Percentiles rank a stretch among this genome's conserved stretches.
These are phyloP conservation scores for Ctenosaura bakeri DNA, from an alignment of 2,797 vertebrate species.

Conservation along the genomic window DNA sequence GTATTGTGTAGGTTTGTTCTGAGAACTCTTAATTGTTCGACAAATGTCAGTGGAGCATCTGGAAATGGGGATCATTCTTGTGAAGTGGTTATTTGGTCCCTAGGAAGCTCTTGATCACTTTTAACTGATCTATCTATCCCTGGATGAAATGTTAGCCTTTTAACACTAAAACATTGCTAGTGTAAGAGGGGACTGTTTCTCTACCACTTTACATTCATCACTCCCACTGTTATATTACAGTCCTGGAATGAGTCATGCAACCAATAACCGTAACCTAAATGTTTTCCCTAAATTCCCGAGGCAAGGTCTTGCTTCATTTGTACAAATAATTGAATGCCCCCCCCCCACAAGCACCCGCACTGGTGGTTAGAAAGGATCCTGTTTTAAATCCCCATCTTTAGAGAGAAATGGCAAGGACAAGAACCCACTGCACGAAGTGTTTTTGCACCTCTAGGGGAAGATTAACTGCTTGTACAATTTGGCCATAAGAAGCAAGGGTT, in stretches of 20 bases:
- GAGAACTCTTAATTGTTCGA: background rate
- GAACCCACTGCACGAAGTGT: background rate
- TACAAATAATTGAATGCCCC: background rate
- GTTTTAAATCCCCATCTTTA: slow-evolving; percentile 11
- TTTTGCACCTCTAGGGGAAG: background rate
- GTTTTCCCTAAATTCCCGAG: background rate
- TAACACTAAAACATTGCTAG: background rate
- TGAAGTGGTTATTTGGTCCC: background rate
- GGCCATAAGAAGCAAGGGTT: background rate
- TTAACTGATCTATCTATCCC: background rate
- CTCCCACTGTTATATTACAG: background rate
- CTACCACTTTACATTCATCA: slow-evolving; percentile 9
- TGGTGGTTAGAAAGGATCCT: background rate
- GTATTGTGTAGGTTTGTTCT: background rate
- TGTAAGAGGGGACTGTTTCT: background rate
- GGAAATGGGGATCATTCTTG: background rate
- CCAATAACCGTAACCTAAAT: background rate
- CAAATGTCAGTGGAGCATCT: background rate
- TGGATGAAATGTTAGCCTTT: background rate
- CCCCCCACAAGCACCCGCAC: background rate
- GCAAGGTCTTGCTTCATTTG: background rate
- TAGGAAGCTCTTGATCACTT: background rate
- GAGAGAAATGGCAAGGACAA: background rate
- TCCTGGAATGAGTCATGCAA: background rate
- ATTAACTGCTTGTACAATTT: slow-evolving; percentile 19